Evolutionary conservation across 2,113 vertebrate genomes (phyloP).

Genomic region (Leptosomus discolor): DNA sequence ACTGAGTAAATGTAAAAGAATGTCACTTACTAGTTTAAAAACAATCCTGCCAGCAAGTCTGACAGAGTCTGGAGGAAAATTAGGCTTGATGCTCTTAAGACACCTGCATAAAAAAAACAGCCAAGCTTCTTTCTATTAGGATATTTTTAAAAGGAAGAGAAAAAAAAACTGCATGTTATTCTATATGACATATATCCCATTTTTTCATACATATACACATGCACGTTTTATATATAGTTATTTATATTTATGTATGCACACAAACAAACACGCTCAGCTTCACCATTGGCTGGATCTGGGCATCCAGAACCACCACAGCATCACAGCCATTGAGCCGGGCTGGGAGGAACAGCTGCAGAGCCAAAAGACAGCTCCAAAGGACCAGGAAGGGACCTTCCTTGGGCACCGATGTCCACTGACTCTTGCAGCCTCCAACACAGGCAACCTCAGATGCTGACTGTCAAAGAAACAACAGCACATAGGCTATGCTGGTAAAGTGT

Average conservation of each 20-base stretch:
- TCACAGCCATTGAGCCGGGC: neutral
- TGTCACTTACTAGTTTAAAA: constrained; percentile 83
- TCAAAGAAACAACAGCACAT: neutral
- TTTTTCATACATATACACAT: no score
- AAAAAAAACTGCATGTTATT: neutral
- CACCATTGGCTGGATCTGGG: neutral
- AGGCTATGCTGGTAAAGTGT: neutral
- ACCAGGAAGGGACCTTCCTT: neutral
- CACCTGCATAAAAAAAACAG: constrained; percentile 84
- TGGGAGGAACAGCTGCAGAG: neutral
- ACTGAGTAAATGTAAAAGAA: neutral
- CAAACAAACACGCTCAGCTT: neutral
- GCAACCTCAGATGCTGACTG: neutral
- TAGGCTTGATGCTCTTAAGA: constrained; percentile 80
- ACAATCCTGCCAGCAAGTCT: constrained; percentile 87
- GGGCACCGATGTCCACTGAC: neutral
- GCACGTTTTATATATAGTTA: neutral
- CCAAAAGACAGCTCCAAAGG: neutral
- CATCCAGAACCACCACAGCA: neutral
- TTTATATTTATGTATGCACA: neutral
- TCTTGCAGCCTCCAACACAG: neutral
- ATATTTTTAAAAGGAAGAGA: neutral
- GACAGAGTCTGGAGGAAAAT: constrained; percentile 89
- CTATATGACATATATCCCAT: neutral
- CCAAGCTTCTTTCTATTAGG: constrained; percentile 87